Evolutionary conservation across 2,888 invertebrate genomes (phyloP).

Genomic region (Exephanes ischioxanthus): DNA sequence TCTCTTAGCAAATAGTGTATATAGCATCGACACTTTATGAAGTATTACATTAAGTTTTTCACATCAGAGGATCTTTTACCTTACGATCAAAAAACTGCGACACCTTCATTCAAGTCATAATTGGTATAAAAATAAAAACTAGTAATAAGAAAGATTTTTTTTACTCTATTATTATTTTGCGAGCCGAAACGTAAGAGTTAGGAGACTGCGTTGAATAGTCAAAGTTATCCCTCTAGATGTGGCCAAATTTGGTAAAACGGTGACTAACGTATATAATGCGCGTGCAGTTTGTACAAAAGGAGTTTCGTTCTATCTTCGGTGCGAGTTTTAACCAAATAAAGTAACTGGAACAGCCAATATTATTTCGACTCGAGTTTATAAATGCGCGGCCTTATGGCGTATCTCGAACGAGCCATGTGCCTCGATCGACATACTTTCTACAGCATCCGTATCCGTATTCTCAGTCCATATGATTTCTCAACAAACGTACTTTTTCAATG

Average conservation of each 20-base stretch:
- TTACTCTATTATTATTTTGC: no score
- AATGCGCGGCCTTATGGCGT: neutral
- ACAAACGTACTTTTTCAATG: conserved; percentile 31
- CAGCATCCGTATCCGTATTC: neutral
- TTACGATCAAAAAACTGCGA: conserved; percentile 1
- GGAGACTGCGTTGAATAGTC: neutral
- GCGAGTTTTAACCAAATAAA: conserved; percentile 51
- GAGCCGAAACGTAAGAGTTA: neutral
- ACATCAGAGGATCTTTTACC: conserved; percentile 5
- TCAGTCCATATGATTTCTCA: conserved; percentile 14
- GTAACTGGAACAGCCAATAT: conserved; percentile 52
- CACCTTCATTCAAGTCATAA: neutral
- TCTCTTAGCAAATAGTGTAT: conserved; percentile 23
- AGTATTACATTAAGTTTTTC: conserved; percentile 8
- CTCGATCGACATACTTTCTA: neutral
- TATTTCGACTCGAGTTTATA: conserved; percentile 11
- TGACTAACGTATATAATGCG: conserved; percentile 22
- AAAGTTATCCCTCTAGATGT: neutral
- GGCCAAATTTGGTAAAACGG: conserved; percentile 39
- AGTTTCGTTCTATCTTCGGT: conserved; percentile 32
- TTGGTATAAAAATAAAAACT: neutral
- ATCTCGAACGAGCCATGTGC: neutral
- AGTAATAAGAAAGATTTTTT: neutral
- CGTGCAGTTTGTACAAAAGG: conserved; percentile 21
- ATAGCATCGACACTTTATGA: conserved; percentile 33